These are phyloP conservation scores for Oscheius sp. DNA, from an alignment of 2,888 invertebrate species.

Conservation along the genomic window DNA sequence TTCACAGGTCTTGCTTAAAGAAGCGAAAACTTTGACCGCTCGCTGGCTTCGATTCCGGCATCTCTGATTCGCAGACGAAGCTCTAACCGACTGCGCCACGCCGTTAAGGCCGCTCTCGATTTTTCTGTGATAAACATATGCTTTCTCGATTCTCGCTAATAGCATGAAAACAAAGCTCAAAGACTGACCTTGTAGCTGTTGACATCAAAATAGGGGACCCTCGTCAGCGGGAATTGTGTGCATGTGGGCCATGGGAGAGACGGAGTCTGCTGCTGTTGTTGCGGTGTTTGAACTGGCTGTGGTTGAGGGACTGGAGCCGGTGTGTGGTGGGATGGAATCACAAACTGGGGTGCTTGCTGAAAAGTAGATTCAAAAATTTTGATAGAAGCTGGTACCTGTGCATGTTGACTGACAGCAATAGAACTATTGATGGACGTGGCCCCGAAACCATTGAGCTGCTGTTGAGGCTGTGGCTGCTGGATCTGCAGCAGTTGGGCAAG, in stretches of 20 bases:
- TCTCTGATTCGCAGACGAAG: too few relatives aligned
- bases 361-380: not conserved
- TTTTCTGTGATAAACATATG: too few relatives aligned
- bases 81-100: too few relatives aligned
- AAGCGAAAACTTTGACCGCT: too few relatives aligned
- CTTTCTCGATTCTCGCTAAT: too few relatives aligned
- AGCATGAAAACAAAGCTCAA: not conserved
- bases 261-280: slow-evolving; percentile 26
- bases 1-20: too few relatives aligned
- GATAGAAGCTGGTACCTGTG: slow-evolving; percentile 11
- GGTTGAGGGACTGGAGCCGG: slow-evolving; percentile 8
- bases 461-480: slow-evolving; percentile 17
- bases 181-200: slow-evolving; percentile 46
- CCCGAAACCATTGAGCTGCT: slow-evolving; percentile 18
- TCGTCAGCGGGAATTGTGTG: slow-evolving; percentile 51
- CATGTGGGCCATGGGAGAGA: slow-evolving; percentile 66
- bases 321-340: slow-evolving; percentile 1
- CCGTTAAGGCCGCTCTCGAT: too few relatives aligned
- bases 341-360: slow-evolving; percentile 24
- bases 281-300: not conserved
- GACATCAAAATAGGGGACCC: slow-evolving; percentile 65
- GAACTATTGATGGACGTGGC: not conserved
- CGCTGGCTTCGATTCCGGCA: too few relatives aligned
- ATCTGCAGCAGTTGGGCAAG: slow-evolving; percentile 2
- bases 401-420: slow-evolving; percentile 5